Evolutionary conservation across 2,113 vertebrate species (phyloP).

Genomic region (Pyxicephalus adspersus): DNA sequence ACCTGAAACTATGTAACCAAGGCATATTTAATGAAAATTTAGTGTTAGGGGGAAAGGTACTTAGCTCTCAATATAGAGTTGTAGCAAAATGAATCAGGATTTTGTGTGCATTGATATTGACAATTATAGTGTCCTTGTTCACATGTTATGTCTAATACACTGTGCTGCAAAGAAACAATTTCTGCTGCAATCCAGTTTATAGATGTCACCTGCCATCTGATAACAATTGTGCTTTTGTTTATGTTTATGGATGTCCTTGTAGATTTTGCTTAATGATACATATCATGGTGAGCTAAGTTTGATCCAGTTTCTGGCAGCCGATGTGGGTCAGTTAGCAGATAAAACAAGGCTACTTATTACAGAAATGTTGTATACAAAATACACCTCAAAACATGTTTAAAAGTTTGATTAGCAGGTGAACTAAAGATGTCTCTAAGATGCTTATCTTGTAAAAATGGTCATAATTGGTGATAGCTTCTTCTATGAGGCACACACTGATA

Average conservation of each 20-base stretch:
- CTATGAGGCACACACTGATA: too few species aligned
- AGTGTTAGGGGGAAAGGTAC: too few species aligned
- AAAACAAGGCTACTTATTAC: slow-evolving; percentile 37
- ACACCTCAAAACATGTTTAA: slow-evolving; percentile 25
- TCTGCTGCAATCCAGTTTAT: slow-evolving; percentile 7
- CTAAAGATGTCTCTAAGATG: neutral
- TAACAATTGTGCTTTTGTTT: slow-evolving; percentile 5
- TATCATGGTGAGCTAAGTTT: slow-evolving; percentile 1
- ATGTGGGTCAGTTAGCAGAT: slow-evolving; percentile 13
- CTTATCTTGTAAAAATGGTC: too few species aligned
- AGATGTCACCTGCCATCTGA: neutral
- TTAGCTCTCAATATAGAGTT: too few species aligned
- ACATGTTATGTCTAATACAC: neutral
- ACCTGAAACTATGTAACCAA: too few species aligned
- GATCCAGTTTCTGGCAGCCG: slow-evolving; percentile 36
- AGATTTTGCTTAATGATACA: slow-evolving; percentile 17
- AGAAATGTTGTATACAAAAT: slow-evolving; percentile 45
- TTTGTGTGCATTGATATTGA: too few species aligned
- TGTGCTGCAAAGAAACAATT: slow-evolving; percentile 1
- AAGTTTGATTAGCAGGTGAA: neutral
- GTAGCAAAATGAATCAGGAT: too few species aligned
- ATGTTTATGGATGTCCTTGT: slow-evolving; percentile 38
- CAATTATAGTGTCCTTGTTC: too few species aligned
- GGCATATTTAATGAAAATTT: too few species aligned
- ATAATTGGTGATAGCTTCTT: too few species aligned